Evolutionary conservation across 2,888 invertebrate genomes (phyloP), one percentile per base, ranked within the genome.

Genomic region (Chrysodeixis includens): DNA sequence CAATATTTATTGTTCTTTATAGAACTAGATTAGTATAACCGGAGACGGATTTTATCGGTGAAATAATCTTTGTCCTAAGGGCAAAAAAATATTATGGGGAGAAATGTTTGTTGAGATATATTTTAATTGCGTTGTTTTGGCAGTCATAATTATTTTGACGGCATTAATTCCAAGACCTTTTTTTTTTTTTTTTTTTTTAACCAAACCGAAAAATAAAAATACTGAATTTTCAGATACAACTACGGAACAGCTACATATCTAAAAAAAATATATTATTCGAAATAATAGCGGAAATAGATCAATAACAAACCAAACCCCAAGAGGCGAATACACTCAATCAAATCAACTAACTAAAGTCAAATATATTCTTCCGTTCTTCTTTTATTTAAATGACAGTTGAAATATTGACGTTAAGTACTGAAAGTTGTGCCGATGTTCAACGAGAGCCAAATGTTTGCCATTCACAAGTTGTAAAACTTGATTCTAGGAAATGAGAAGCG

Each of bases 381-480:
- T 49, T 49, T 20, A 12, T 49, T 49, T 20, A 49, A 49, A 20
- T 9, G 46, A 20, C 46, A 10, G 46, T 9, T 51, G 55, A 74
- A 61, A 68, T 51, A 53, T 74, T 59, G 40, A 18, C 57, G 69
- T 68, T 62, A 30, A 69, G 51, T 14, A 49, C 32, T 18, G 54
- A 71, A 71, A 74, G 54, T 71, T 68, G 18, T n/a, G 30, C n/a
- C 44, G 16, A 68, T 74, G 57, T 51, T 68, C 55, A 57, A 69
- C 63, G 52, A 22, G 32, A 52, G 1, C 46, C 64, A 51, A 73
- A 73, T 70, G 71, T 71, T 70, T 64, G 65, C 44, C 72, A 73
- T 76, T 73, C 30, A 70, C 55, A 70, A 70, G 64, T 72, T 76
- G 46, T 2, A 60, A 58, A 76, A 73, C 76, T 49, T 64, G 26